These are phyloP conservation scores for Enhydra lutris DNA, from an alignment of 2,113 vertebrate species.

Conservation along the genomic window DNA sequence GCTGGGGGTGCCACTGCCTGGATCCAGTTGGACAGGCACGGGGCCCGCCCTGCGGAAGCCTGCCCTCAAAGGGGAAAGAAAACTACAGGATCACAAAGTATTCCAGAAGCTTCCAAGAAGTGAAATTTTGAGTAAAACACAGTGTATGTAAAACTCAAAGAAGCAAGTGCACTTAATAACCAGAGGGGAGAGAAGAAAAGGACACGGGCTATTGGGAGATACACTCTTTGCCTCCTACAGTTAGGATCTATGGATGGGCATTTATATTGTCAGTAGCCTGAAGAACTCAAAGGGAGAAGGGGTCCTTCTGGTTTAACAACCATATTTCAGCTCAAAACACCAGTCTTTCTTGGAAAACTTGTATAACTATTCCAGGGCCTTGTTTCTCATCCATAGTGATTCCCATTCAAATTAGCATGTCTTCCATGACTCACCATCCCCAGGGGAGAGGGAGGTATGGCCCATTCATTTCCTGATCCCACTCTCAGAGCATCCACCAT, in stretches of 20 bases:
- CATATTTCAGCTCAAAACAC: background rate
- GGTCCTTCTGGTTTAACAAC: background rate
- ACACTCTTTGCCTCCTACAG: background rate
- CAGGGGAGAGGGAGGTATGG: background rate
- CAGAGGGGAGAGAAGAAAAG: background rate
- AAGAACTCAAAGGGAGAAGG: background rate
- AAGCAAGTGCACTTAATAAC: background rate
- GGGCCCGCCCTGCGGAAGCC: background rate
- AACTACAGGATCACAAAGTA: background rate
- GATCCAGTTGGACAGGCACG: rapidly evolving
- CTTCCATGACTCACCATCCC: background rate
- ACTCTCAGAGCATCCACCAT: background rate
- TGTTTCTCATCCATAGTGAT: background rate
- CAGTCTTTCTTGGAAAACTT: background rate
- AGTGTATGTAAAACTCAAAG: background rate
- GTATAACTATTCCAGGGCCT: too few species aligned
- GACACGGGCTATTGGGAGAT: too few species aligned
- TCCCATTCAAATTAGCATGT: background rate
- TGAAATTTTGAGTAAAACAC: background rate
- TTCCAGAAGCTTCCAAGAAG: background rate
- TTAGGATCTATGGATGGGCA: background rate
- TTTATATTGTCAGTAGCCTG: background rate
- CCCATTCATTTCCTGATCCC: background rate
- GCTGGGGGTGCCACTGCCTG: background rate
- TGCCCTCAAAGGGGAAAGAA: background rate